phyloP scores from a whole-genome alignment of 2,113 vertebrate species.

The Coregonus clupeaformis region DNA sequence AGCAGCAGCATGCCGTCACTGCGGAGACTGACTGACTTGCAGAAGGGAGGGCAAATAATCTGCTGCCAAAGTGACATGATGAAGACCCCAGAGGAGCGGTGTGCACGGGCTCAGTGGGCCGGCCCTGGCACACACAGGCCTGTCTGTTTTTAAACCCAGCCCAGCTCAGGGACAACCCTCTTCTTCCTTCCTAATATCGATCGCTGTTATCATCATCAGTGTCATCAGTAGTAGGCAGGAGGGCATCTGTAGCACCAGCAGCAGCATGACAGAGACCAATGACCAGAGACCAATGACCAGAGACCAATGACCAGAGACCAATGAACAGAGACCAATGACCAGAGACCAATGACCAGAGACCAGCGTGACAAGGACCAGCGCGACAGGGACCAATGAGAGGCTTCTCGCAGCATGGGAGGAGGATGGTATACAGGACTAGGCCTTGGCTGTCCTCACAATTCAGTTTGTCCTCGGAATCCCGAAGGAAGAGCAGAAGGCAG shows the following conservation, averaged over 20 bases:
- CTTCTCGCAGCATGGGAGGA: background rate
- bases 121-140: too few species aligned
- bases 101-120: constrained; percentile 18
- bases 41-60: constrained; percentile 45
- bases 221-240: constrained; percentile 39
- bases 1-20: too few species aligned
- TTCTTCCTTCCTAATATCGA: constrained; percentile 54
- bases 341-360: too few species aligned
- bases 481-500: too few species aligned
- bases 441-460: constrained; percentile 22
- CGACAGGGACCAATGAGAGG: background rate
- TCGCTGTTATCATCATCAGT: constrained; percentile 64
- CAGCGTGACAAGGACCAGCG: too few species aligned
- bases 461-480: background rate
- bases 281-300: too few species aligned
- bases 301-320: too few species aligned
- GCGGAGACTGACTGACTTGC: constrained; percentile 12
- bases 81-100: constrained; percentile 20
- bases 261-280: background rate
- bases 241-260: constrained; percentile 38
- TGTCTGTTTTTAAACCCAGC: constrained; percentile 49
- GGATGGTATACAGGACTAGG: constrained; percentile 14
- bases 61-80: constrained; percentile 49
- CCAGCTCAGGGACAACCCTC: constrained; percentile 45
- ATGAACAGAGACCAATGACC: too few species aligned